These are phyloP conservation scores for Mionectes olivaceus DNA, from an alignment of 2,797 vertebrate genomes.

Conservation along the genomic window DNA sequence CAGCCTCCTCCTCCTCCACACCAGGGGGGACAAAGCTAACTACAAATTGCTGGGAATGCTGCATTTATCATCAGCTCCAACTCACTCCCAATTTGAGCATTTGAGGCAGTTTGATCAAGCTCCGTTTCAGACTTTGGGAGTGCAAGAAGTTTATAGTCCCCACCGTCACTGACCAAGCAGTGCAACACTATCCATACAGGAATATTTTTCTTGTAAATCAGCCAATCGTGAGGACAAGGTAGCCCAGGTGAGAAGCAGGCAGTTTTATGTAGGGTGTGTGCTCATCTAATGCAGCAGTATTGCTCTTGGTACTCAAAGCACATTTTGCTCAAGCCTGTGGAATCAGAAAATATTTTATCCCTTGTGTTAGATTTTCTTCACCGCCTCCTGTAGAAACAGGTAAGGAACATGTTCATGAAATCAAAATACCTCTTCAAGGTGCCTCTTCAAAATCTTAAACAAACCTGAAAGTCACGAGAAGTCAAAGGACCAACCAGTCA, in stretches of 20 bases:
- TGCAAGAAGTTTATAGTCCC: neutral
- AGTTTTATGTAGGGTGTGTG: neutral
- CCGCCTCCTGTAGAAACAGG: neutral
- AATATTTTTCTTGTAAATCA: neutral
- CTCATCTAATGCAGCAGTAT: neutral
- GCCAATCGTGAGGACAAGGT: neutral
- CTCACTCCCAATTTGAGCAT: neutral
- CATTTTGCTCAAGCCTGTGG: neutral
- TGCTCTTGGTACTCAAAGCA: neutral
- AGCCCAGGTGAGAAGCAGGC: neutral
- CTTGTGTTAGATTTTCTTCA: neutral
- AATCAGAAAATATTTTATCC: neutral
- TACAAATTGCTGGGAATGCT: neutral
- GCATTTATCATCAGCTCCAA: constrained; percentile 12
- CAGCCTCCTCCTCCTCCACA: neutral
- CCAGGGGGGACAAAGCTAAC: neutral
- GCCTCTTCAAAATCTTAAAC: neutral
- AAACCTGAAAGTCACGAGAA: neutral
- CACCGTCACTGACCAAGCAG: neutral
- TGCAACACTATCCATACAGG: neutral
- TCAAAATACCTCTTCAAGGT: neutral
- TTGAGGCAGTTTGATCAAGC: neutral
- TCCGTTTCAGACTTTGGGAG: neutral
- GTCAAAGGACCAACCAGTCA: neutral
- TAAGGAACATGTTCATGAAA: constrained; percentile 5